Base-by-base conservation (phyloP, 1,140 invertebrate genomes). In the Drosophila melanica region DNA sequence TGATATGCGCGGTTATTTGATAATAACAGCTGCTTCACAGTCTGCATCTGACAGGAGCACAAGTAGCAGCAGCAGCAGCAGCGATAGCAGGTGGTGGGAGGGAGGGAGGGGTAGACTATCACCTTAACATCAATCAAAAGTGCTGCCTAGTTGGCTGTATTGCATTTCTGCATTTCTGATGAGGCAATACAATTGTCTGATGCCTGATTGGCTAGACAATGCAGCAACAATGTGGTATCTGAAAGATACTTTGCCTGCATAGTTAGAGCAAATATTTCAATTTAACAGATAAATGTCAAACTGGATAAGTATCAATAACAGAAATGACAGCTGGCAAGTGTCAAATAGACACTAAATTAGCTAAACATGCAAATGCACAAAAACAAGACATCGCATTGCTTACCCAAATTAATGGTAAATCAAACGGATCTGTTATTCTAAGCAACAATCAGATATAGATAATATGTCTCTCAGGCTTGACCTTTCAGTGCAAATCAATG, bases 1-100 rank as follows among this genome's bases (percentile, higher is more conserved):
- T 87, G 82, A 86, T 86, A 86, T 86, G 76, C 84, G 82, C 79
- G 79, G 67, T 82, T 86, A 82, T 87, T 87, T 82, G 82, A 87
- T 86, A 87, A 86, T 87, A 87, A 86, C 82, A 86, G 70, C 81
- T 87, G 82, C 59, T 54, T 58, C 42, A 51, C 47, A 41, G 62
- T 18, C 14, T 1, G 8, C 9, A n/a, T 11, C 41, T n/a, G 11
- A 39, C 14, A 20, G 44, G 44, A 41, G n/a, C 37, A 39, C 4
- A 18, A 27, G 8, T 9, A 3, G 50, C 4, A 53, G 45, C 7
- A 6, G 6, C 2, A n/a, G 27, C 5, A 4, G 11, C 2, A 50
- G 11, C 3, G 1, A 45, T 2, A 16, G 48, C 6, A 33, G 45
- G 18, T 20, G 16, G 18, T 7, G 39, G 6, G 39, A n/a, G 9